Evolutionary conservation across 1,140 invertebrate species (phyloP).

Genomic region (Trachelipus rathkii): DNA sequence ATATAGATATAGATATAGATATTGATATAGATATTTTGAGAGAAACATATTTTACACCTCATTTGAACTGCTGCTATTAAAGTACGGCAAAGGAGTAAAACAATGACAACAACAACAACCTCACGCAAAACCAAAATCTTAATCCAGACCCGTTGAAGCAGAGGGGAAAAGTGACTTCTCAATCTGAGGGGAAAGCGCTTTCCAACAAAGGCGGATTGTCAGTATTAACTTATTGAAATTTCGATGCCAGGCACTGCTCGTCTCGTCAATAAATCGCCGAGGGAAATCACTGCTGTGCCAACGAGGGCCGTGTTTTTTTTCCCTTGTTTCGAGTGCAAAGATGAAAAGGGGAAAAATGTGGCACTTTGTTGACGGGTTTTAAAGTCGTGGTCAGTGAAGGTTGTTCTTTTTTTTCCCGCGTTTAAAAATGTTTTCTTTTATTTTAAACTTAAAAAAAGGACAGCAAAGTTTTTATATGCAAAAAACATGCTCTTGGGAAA

Average conservation of each 20-base stretch:
- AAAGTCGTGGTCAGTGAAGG: not conserved
- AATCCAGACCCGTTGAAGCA: not conserved
- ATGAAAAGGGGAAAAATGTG: not conserved
- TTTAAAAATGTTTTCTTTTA: not conserved
- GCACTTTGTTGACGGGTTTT: slow-evolving; percentile 1
- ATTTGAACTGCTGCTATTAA: too few relatives aligned
- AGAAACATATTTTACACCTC: too few relatives aligned
- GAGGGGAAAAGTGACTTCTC: slow-evolving; percentile 5
- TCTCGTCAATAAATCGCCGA: slow-evolving; percentile 4
- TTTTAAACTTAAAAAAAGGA: not conserved
- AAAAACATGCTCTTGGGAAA: not conserved
- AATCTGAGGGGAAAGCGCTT: not conserved
- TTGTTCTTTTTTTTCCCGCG: not conserved
- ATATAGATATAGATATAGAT: too few relatives aligned
- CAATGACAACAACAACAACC: too few relatives aligned
- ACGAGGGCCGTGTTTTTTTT: not conserved
- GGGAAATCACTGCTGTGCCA: slow-evolving; percentile 1
- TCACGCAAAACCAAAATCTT: not conserved
- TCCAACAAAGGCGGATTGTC: not conserved
- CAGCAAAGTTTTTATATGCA: not conserved
- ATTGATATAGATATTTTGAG: too few relatives aligned
- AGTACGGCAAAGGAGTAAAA: too few relatives aligned
- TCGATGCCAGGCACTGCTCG: not conserved
- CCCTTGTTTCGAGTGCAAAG: too few relatives aligned
- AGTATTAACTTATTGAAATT: slow-evolving; percentile 14